phyloP scores from a whole-genome alignment of 1,140 invertebrate genomes.

The Teleopsis dalmanni region DNA sequence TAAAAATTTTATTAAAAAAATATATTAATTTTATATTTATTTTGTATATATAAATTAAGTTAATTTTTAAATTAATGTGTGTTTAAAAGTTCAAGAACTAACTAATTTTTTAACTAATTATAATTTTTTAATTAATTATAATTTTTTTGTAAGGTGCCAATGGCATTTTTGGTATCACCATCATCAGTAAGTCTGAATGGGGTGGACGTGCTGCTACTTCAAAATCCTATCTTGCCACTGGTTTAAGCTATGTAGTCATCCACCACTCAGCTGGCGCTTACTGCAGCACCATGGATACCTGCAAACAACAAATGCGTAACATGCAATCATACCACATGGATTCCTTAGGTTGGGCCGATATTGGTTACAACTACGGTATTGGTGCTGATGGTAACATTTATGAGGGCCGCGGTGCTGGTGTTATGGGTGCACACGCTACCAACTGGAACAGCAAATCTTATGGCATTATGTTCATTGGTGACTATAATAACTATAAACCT shows the following conservation, averaged over 20 bases:
- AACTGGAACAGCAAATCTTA: slow-evolving; percentile 56
- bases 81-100: too few relatives aligned
- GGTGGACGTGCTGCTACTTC: slow-evolving; percentile 47
- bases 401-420: slow-evolving; percentile 60
- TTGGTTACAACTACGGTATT: slow-evolving; percentile 52
- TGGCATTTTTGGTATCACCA: slow-evolving; percentile 5
- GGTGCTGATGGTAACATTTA: slow-evolving; percentile 48
- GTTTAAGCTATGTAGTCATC: slow-evolving; percentile 62
- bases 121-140: too few relatives aligned
- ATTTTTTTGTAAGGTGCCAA: slow-evolving; percentile 7
- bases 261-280: slow-evolving; percentile 59
- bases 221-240: slow-evolving; percentile 43
- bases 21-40: too few relatives aligned
- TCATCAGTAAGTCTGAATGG: slow-evolving; percentile 52
- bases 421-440: slow-evolving; percentile 53
- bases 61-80: too few relatives aligned
- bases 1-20: too few relatives aligned
- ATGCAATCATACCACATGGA: slow-evolving; percentile 53
- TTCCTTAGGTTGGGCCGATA: slow-evolving; percentile 55
- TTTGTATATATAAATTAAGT: too few relatives aligned
- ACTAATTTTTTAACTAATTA: slow-evolving; percentile 4
- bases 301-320: slow-evolving; percentile 45
- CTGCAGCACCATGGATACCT: slow-evolving; percentile 40
- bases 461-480: slow-evolving; percentile 53
- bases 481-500: slow-evolving; percentile 28